Evolutionary conservation across 2,888 invertebrate species (phyloP), one percentile per base, ranked within the genome.

Genomic region (Dicycla oo): DNA sequence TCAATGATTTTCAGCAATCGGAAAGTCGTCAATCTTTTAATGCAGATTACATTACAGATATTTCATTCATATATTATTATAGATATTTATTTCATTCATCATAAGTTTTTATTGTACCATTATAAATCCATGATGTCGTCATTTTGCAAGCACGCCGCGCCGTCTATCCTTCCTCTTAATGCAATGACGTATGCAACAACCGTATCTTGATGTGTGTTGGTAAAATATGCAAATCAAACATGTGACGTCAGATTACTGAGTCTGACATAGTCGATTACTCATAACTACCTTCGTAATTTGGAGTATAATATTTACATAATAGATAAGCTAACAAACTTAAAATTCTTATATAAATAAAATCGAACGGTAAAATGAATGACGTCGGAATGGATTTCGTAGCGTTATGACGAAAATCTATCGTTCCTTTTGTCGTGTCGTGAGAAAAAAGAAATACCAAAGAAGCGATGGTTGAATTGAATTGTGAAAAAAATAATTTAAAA

Each of bases 51-150:
- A 40, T 40, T 23, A 43, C 43, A 5, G 30, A 40, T 69, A n/a
- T n/a, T n/a, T n/a, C n/a, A n/a, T n/a, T n/a, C n/a, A n/a, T n/a
- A n/a, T n/a, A n/a, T n/a, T n/a, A n/a, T n/a, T n/a, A n/a, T n/a
- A n/a, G n/a, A n/a, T n/a, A n/a, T n/a, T n/a, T n/a, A n/a, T n/a
- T n/a, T n/a, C n/a, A n/a, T 77, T 54, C 47, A 70, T 74, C 34
- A 69, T n/a, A 40, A 0, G 23, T 78, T 74, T 70, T 43, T 74
- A 60, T 56, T 60, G 34, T 53, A 68, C 45, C 13, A n/a, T n/a
- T n/a, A n/a, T n/a, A n/a, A n/a, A n/a, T n/a, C n/a, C n/a, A 49
- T 53, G 40, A 26, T 74, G 66, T 38, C 75, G 68, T 80, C 53
- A 78, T 45, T 38, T 20, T 18, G 26, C 49, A 61, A 45, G 47